phyloP scores from a whole-genome alignment of 2,888 invertebrate genomes.

The Ethmia dodecea region DNA sequence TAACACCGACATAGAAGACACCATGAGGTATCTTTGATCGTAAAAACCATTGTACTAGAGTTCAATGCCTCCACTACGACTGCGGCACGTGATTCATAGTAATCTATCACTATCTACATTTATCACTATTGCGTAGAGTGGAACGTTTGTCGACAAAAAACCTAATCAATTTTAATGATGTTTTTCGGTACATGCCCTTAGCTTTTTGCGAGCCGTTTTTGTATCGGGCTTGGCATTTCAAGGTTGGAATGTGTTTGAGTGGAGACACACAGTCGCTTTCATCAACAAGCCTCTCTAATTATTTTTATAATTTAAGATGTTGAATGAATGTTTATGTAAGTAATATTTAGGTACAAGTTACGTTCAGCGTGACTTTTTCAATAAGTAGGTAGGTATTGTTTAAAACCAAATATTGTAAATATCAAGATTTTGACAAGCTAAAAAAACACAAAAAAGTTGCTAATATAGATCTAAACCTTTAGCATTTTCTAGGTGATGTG shows the following conservation, averaged over 20 bases:
- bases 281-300: background rate
- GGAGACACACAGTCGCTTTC: slow-evolving; percentile 23
- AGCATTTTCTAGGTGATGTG: too few species aligned
- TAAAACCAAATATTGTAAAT: too few species aligned
- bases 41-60: slow-evolving; percentile 37
- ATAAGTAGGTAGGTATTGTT: too few species aligned
- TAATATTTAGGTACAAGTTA: too few species aligned
- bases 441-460: too few species aligned
- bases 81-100: slow-evolving; percentile 37
- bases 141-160: slow-evolving; percentile 36
- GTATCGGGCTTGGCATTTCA: slow-evolving; percentile 22
- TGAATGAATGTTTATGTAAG: too few species aligned
- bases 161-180: slow-evolving; percentile 50
- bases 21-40: slow-evolving; percentile 17
- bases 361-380: too few species aligned
- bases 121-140: slow-evolving; percentile 36
- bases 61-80: slow-evolving; percentile 32
- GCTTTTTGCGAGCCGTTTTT: slow-evolving; percentile 46
- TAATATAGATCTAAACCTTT: too few species aligned
- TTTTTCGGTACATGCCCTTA: slow-evolving; percentile 47
- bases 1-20: background rate
- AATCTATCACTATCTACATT: slow-evolving; percentile 30
- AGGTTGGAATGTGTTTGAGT: slow-evolving; percentile 27
- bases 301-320: too few species aligned
- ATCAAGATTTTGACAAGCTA: too few species aligned